phyloP scores from a whole-genome alignment of 2,888 invertebrate genomes.

The Drosophila paramelanica region DNA sequence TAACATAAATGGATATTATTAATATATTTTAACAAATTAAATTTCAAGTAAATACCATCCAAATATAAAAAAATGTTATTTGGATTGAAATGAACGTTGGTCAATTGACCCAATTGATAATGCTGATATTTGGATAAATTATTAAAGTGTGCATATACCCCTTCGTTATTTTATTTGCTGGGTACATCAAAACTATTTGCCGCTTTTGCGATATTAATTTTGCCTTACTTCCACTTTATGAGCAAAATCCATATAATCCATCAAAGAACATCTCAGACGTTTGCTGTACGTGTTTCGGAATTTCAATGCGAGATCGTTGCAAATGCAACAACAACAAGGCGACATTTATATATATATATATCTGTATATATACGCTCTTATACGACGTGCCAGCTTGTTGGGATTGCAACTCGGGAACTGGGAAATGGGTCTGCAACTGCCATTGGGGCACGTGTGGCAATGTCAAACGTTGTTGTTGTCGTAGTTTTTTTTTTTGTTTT shows the following conservation, averaged over 20 bases:
- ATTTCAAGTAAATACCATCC: too few species aligned
- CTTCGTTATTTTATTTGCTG: background rate
- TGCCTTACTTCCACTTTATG: slow-evolving; percentile 76
- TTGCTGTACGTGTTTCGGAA: slow-evolving; percentile 80
- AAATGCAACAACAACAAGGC: slow-evolving; percentile 13
- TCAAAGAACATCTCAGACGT: slow-evolving; percentile 81
- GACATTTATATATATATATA: background rate
- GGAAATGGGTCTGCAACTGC: slow-evolving; percentile 26
- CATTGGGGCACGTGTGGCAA: slow-evolving; percentile 60
- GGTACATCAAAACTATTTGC: slow-evolving; percentile 59
- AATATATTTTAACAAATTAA: too few species aligned
- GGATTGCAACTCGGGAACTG: slow-evolving; percentile 29
- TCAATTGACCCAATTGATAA: too few species aligned
- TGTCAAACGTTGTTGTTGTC: slow-evolving; percentile 21
- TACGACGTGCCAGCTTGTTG: slow-evolving; percentile 45
- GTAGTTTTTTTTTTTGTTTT: background rate
- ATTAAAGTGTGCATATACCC: slow-evolving; percentile 6
- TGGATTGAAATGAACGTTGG: too few species aligned
- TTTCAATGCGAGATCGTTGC: slow-evolving; percentile 78
- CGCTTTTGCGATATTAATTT: slow-evolving; percentile 53
- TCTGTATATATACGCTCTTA: background rate
- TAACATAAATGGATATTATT: too few species aligned
- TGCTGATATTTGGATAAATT: too few species aligned
- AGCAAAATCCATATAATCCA: slow-evolving; percentile 83
- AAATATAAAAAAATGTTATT: too few species aligned